Evolutionary conservation across 2,888 invertebrate species (phyloP), one percentile per base, ranked within the genome.

Genomic region (Auanema freiburgensis): DNA sequence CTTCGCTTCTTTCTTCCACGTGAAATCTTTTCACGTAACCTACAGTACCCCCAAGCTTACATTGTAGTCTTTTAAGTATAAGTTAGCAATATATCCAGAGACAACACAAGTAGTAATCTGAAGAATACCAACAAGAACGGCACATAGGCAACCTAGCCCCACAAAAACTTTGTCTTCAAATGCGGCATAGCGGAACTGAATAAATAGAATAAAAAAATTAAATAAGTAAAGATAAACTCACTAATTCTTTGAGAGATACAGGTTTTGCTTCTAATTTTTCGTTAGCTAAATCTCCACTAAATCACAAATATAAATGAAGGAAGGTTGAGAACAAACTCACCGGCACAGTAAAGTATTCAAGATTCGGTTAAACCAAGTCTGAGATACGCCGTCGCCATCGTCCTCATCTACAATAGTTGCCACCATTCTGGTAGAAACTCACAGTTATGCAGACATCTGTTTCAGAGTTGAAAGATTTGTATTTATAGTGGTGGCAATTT

Each of bases 141-240:
- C 24, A 12, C 56, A 43, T 50, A 62, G 14, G 5, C 56, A 24
- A 4, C 62, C 62, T 8, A 57, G 25, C 4, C 8, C 16, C n/a
- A 62, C 49, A 16, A 49, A 57, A 41, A 62, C 51, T 50, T 40
- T 33, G 24, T 62, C 62, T 12, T 41, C 21, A 18, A 24, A 23
- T 21, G 62, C 50, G 56, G 56, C 57, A 43, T 57, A 62, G 12
- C 62, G 62, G 21, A 62, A 62, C 62, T 62, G 51, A 57, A 62
- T 44, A 16, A 12, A 21, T 43, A n/a, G 16, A 2, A 12, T n/a
- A 12, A 11, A 52, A 33, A 8, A 33, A 33, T 33, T 33, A n/a
- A 21, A n/a, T 5, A 21, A n/a, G 16, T n/a, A 18, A 4, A 11
- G 24, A 1, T 2, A n/a, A 49, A 55, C 55, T 21, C 42, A 62